Evolutionary conservation across 2,797 vertebrate species (phyloP).

Genomic region (Agapornis canus): DNA sequence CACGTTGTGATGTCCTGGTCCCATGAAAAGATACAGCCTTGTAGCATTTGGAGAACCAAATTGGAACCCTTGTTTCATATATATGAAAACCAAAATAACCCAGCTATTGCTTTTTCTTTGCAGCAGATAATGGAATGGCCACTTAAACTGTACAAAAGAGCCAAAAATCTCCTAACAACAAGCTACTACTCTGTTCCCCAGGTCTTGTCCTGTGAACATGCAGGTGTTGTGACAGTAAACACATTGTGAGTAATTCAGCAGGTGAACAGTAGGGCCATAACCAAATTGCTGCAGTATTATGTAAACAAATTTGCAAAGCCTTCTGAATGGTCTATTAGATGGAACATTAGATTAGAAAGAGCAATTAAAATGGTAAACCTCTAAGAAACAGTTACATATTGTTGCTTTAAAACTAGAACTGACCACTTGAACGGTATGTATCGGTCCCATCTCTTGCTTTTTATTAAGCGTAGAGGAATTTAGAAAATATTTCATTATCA

Average conservation of each 20-base stretch:
- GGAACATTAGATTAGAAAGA: slow-evolving; percentile 18
- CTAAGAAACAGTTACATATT: background rate
- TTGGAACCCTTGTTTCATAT: background rate
- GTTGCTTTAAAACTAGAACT: slow-evolving; percentile 14
- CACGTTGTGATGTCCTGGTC: background rate
- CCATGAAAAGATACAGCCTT: background rate
- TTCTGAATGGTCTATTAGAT: background rate
- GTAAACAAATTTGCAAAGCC: background rate
- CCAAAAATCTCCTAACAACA: background rate
- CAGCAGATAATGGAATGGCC: background rate
- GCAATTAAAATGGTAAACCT: slow-evolving; percentile 45
- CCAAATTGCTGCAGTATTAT: background rate
- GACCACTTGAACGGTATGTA: background rate
- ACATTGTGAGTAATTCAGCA: background rate
- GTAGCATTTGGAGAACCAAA: background rate
- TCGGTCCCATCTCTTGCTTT: background rate
- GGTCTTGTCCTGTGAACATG: background rate
- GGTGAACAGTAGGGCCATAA: background rate
- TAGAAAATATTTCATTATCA: slow-evolving; percentile 29
- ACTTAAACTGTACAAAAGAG: background rate
- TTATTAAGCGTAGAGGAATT: slow-evolving; percentile 27
- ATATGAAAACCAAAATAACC: background rate
- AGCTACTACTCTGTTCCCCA: background rate
- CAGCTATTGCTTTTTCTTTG: background rate
- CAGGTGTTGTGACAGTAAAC: background rate